Evolutionary conservation across 1,140 invertebrate genomes (phyloP).

Genomic region (Leptoteleia sp.): DNA sequence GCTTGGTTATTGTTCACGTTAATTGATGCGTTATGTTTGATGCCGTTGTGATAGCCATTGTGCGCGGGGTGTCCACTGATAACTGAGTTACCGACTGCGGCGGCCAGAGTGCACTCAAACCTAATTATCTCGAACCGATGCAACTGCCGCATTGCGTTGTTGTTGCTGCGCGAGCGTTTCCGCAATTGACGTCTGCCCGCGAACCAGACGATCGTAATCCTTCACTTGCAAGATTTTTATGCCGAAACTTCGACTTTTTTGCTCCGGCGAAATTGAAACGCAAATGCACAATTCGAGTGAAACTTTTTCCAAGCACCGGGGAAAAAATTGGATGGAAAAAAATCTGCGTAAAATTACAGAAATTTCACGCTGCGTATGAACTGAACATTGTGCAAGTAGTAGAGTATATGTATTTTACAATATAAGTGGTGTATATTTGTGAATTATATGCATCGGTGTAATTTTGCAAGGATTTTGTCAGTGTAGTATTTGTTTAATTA

Average conservation of each 20-base stretch:
- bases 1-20: conserved; percentile 81
- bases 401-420: no score
- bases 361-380: no score
- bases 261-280: not conserved
- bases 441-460: no score
- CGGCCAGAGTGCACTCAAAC: conserved; percentile 81
- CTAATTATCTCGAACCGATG: conserved; percentile 82
- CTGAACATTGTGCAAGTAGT: no score
- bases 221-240: conserved; percentile 42
- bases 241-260: conserved; percentile 1
- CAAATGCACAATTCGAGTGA: no score
- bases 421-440: no score
- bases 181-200: conserved; percentile 59
- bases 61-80: conserved; percentile 81
- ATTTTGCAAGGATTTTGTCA: no score
- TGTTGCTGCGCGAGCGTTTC: conserved; percentile 66
- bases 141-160: conserved; percentile 80
- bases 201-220: conserved; percentile 34
- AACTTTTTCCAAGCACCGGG: no score
- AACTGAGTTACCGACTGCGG: conserved; percentile 82
- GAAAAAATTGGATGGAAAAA: no score
- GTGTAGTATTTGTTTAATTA: no score
- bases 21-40: conserved; percentile 83
- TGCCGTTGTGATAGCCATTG: conserved; percentile 82
- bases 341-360: no score